Evolutionary conservation across 2,797 vertebrate genomes (phyloP).

Genomic region (Cossypha heuglini): DNA sequence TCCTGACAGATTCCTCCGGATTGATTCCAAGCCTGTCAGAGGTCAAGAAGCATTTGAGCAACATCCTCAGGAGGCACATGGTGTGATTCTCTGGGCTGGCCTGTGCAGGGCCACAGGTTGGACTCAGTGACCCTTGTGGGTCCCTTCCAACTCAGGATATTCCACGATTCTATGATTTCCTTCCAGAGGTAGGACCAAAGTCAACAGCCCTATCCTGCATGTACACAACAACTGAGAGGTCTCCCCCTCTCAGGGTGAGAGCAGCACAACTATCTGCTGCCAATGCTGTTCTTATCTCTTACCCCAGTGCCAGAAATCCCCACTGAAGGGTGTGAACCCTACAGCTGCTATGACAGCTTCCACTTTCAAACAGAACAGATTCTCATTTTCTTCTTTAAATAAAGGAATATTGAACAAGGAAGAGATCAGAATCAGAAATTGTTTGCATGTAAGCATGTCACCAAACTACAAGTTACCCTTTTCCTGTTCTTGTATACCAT

Average conservation of each 20-base stretch:
- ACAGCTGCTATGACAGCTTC: not conserved
- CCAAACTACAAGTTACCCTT: not conserved
- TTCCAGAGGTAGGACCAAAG: not conserved
- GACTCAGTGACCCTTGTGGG: not conserved
- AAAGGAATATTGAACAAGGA: not conserved
- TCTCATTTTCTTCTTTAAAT: not conserved
- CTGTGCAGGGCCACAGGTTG: not conserved
- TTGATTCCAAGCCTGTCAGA: not conserved
- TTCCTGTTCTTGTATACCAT: not conserved
- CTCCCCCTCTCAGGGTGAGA: rapidly evolving
- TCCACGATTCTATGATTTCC: not conserved
- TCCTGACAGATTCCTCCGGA: not conserved
- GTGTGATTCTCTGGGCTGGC: not conserved
- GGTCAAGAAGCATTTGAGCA: not conserved
- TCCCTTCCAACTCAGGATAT: not conserved
- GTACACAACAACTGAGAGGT: rapidly evolving
- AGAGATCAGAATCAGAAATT: not conserved
- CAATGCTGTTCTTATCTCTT: not conserved
- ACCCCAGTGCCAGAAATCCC: not conserved
- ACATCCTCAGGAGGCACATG: not conserved
- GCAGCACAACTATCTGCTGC: rapidly evolving
- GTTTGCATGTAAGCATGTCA: not conserved
- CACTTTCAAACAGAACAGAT: not conserved
- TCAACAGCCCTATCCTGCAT: not conserved
- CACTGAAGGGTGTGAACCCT: not conserved